Evolutionary conservation across 2,888 invertebrate species (phyloP), one percentile per base, ranked within the genome.

Genomic region (Seira ritae): DNA sequence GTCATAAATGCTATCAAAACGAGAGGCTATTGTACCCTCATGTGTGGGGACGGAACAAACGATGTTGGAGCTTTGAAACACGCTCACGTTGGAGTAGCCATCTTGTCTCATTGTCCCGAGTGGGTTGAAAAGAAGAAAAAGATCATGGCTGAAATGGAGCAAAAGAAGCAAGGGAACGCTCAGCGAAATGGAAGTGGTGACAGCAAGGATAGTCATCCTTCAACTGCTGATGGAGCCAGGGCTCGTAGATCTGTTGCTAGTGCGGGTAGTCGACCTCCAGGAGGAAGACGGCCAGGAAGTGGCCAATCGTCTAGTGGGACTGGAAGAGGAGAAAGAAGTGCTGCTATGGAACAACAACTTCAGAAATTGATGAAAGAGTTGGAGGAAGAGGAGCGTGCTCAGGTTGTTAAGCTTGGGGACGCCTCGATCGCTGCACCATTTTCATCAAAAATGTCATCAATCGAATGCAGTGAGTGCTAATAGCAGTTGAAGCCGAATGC

Each of bases 21-120:
- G 37, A 92, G 96, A 12, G 99, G 99, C 2, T 97, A 94, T 90
- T 94, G 94, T 1, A 98, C 98, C 0, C 92, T 99, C 1, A 99
- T 99, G 99, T 99, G 99, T 90, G 99, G 99, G 0, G 99, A 99
- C 92, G 99, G 99, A 76, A 99, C 99, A 0, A 99, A 99, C 91
- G 99, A 99, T 92, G 99, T 99, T 12, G 99, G 99, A 19, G 98
- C 98, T 2, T 92, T 99, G 71, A 99, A 99, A 91, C 99, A 99
- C 91, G 98, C 99, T 42, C 95, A 99, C 91, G 98, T 96, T 90
- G 95, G 95, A 15, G 89, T 89, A 8, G 89, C 89, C 1, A 89
- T 89, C 42, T 70, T 89, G 15, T 86, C 89, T 6, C 86, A 84
- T 76, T 88, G 88, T 75, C 88, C 89, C 10, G 89, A 89, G 74